phyloP scores from a whole-genome alignment of 2,888 invertebrate species.

The Epicampocera succincta region DNA sequence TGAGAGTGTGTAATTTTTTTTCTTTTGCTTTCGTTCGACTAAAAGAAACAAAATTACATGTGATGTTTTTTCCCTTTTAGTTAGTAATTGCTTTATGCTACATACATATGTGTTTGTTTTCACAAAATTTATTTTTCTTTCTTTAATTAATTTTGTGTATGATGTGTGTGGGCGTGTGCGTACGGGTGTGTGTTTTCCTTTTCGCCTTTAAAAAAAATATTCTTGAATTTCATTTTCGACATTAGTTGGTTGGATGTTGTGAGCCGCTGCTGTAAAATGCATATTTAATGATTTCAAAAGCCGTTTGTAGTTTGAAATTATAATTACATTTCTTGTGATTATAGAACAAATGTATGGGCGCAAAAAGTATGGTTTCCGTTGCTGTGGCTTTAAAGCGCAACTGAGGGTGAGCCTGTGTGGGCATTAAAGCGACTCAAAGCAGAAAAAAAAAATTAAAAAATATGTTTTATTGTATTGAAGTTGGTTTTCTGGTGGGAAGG shows the following conservation, averaged over 20 bases:
- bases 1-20: neutral
- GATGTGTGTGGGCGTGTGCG: no score
- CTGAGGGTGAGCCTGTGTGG: no score
- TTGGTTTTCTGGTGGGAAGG: no score
- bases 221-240: conserved; percentile 20
- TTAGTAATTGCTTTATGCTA: conserved; percentile 9
- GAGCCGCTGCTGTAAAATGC: conserved; percentile 22
- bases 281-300: conserved; percentile 54
- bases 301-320: conserved; percentile 24
- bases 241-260: neutral
- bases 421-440: no score
- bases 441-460: no score
- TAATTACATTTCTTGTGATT: conserved; percentile 24
- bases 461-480: no score
- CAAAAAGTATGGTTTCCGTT: no score
- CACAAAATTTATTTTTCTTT: neutral
- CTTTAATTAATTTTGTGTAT: conserved; percentile 30
- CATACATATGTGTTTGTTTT: no score
- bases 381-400: no score
- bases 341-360: neutral
- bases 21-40: conserved; percentile 1
- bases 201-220: conserved; percentile 13
- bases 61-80: conserved; percentile 2
- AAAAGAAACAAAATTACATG: neutral
- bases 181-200: no score